A percentile compares a stretch with the other conserved stretches of the same genome.
phyloP scores from a whole-genome alignment of 2,888 invertebrate species.

The Baccha elongata region DNA sequence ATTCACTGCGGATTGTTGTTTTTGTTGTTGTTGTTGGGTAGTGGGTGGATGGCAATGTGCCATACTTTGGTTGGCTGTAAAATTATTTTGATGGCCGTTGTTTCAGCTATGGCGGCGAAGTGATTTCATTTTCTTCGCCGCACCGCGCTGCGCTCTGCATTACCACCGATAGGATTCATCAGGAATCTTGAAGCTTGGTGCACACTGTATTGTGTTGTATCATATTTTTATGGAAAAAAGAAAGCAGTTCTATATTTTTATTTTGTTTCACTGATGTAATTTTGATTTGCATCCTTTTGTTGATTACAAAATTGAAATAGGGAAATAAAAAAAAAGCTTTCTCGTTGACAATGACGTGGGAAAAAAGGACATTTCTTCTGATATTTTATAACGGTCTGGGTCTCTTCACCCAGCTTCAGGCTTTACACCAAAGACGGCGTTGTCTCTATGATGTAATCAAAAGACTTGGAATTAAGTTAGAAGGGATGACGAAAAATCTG shows the following conservation, averaged over 20 bases:
- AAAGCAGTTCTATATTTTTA: not conserved
- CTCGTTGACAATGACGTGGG: constrained; percentile 39
- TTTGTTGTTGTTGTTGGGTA: not conserved
- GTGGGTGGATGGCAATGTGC: constrained; percentile 44
- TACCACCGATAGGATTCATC: not conserved
- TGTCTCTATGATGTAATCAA: constrained; percentile 45
- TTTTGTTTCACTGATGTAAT: constrained; percentile 60
- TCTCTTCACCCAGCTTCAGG: constrained; percentile 28
- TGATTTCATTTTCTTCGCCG: constrained; percentile 52
- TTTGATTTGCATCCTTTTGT: constrained; percentile 58
- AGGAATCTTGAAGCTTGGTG: not conserved
- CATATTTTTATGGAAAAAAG: constrained; percentile 9
- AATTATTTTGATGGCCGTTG: constrained; percentile 63
- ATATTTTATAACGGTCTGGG: constrained; percentile 47
- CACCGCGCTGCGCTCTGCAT: not conserved
- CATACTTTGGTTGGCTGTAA: constrained; percentile 67
- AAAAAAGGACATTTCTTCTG: constrained; percentile 37
- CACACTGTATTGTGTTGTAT: constrained; percentile 22
- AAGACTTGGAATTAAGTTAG: constrained; percentile 59
- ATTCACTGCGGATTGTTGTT: constrained; percentile 35
- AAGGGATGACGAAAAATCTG: constrained; percentile 49
- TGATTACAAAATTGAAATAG: constrained; percentile 54
- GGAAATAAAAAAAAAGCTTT: constrained; percentile 30
- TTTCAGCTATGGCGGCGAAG: constrained; percentile 65
- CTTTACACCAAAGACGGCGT: constrained; percentile 39